A percentile compares a stretch with the other conserved stretches of the same genome.
These are phyloP conservation scores for Florisuga fusca DNA, from an alignment of 2,797 vertebrate species.

Conservation along the genomic window DNA sequence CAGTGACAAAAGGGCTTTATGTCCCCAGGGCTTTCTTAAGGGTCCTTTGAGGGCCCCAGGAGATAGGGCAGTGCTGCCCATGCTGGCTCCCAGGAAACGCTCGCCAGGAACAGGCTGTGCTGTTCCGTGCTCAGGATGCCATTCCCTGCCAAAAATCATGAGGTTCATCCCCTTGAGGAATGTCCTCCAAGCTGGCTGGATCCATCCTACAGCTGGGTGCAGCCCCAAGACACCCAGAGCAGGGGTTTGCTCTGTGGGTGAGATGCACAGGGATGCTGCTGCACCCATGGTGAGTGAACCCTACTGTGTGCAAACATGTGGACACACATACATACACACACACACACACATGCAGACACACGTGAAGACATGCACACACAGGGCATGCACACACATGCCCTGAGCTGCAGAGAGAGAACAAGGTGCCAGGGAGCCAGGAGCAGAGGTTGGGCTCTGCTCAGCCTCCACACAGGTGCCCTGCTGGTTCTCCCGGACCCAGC, in stretches of 20 bases:
- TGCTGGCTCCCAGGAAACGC: background rate
- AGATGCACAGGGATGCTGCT: background rate
- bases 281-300: accelerated
- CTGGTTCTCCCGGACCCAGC: background rate
- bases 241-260: background rate
- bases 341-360: background rate
- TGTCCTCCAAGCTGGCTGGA: background rate
- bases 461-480: accelerated
- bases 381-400: too few relatives aligned
- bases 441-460: background rate
- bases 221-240: background rate
- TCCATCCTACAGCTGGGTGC: background rate
- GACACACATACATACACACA: too few relatives aligned
- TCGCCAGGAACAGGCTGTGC: background rate
- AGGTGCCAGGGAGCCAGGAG: background rate
- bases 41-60: background rate
- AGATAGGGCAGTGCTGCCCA: background rate
- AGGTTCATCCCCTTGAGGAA: background rate
- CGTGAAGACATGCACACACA: too few relatives aligned
- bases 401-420: background rate
- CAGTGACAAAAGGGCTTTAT: background rate
- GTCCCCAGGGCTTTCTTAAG: background rate
- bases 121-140: background rate
- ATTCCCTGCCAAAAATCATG: background rate
- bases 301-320: background rate